Conservation (phyloP, 2,888 invertebrate genomes). For the Emesis russula region DNA sequence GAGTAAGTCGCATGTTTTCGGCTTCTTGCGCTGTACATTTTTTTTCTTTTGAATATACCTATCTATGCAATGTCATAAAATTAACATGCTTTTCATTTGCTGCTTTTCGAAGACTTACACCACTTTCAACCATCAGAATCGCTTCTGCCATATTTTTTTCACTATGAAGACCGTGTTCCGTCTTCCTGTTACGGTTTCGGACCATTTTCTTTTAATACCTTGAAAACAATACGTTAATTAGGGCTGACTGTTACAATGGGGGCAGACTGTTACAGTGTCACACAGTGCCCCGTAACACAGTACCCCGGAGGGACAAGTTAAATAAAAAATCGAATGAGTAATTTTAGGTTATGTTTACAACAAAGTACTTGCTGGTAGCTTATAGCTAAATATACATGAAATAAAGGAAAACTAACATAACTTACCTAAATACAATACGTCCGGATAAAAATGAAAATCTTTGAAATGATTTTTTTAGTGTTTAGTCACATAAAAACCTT, state of each 20-base stretch:
- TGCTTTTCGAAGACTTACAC: constrained; percentile 41
- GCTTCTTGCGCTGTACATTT: constrained; percentile 14
- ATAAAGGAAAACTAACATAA: too few species aligned
- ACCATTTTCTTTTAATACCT: too few species aligned
- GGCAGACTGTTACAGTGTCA: too few species aligned
- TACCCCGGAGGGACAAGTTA: not conserved
- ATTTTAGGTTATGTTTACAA: too few species aligned
- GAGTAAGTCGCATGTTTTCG: constrained; percentile 51
- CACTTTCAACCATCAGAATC: constrained; percentile 59
- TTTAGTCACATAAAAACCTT: too few species aligned
- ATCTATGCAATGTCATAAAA: constrained; percentile 46
- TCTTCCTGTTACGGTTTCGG: constrained; percentile 67
- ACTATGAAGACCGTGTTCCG: constrained; percentile 61
- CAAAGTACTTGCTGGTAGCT: too few species aligned
- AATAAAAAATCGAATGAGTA: not conserved
- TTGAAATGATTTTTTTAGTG: too few species aligned
- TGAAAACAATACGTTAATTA: too few species aligned
- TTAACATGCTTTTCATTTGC: constrained; percentile 60
- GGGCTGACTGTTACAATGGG: too few species aligned
- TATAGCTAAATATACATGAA: too few species aligned
- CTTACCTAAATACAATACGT: too few species aligned
- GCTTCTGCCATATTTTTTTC: constrained; percentile 63
- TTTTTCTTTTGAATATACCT: constrained; percentile 47
- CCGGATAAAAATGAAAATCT: too few species aligned
- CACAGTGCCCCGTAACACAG: not conserved